phyloP scores from a whole-genome alignment of 2,113 vertebrate genomes.

The Cebus imitator region DNA sequence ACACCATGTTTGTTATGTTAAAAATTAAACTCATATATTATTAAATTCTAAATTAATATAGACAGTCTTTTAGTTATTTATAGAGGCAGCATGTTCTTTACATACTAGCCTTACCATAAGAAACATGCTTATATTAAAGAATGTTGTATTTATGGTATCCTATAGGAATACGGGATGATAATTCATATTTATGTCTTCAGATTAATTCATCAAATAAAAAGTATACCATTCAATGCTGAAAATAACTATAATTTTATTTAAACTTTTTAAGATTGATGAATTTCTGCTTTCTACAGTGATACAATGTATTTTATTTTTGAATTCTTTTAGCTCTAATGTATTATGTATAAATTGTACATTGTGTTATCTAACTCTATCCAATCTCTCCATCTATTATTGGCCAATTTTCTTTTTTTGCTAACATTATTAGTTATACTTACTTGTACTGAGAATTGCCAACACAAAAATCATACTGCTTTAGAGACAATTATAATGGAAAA shows the following conservation, averaged over 20 bases:
- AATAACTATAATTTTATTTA: background rate
- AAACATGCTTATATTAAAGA: background rate
- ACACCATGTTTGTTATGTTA: background rate
- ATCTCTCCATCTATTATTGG: background rate
- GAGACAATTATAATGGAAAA: background rate
- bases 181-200: background rate
- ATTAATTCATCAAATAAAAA: background rate
- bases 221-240: background rate
- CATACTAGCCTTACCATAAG: background rate
- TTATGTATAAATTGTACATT: background rate
- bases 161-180: background rate
- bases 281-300: background rate
- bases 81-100: background rate
- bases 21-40: background rate
- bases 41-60: constrained; percentile 24
- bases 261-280: background rate
- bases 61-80: background rate
- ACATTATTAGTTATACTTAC: background rate
- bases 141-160: background rate
- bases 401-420: background rate
- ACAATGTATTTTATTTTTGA: background rate
- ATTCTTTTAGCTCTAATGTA: background rate
- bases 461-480: background rate
- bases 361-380: background rate
- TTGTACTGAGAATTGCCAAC: background rate